phyloP scores from a whole-genome alignment of 2,113 vertebrate genomes.

The Tenebrosternarchus preto region DNA sequence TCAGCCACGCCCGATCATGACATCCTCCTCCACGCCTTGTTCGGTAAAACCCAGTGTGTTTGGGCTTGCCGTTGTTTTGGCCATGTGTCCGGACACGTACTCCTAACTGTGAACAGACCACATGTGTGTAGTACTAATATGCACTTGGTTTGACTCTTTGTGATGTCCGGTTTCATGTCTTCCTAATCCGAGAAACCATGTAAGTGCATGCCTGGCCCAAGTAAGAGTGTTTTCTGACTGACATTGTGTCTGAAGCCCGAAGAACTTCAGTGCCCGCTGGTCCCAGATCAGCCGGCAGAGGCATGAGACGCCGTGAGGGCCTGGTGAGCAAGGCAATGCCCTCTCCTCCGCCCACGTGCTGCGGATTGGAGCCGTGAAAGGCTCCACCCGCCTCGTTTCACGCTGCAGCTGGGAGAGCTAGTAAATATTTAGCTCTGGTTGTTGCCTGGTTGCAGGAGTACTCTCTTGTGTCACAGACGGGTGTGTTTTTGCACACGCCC shows the following conservation, averaged over 20 bases:
- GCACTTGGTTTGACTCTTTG: constrained; percentile 4
- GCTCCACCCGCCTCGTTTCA: constrained; percentile 13
- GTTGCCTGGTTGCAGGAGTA: constrained; percentile 56
- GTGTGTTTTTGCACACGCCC: constrained; percentile 47
- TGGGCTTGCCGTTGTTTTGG: constrained; percentile 42
- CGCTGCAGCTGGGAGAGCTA: constrained; percentile 40
- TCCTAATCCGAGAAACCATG: constrained; percentile 10
- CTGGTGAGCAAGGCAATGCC: background rate
- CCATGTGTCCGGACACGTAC: constrained; percentile 15
- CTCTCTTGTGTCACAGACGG: constrained; percentile 37
- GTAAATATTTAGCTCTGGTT: constrained; percentile 60
- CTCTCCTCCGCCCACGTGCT: background rate
- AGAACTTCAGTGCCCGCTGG: background rate
- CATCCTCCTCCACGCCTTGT: constrained; percentile 43
- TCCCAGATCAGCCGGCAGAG: constrained; percentile 4
- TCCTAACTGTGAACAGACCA: constrained; percentile 28
- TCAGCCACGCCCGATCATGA: background rate
- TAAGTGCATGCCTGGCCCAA: background rate
- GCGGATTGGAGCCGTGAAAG: constrained; percentile 4
- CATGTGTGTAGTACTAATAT: constrained; percentile 20
- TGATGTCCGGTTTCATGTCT: background rate
- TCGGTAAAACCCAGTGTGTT: constrained; percentile 40
- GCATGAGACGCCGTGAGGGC: no score
- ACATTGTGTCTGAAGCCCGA: background rate
- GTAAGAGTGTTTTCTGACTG: background rate